Base-by-base conservation (phyloP, 2,797 vertebrate genomes). In the Pogonophryne albipinna region DNA sequence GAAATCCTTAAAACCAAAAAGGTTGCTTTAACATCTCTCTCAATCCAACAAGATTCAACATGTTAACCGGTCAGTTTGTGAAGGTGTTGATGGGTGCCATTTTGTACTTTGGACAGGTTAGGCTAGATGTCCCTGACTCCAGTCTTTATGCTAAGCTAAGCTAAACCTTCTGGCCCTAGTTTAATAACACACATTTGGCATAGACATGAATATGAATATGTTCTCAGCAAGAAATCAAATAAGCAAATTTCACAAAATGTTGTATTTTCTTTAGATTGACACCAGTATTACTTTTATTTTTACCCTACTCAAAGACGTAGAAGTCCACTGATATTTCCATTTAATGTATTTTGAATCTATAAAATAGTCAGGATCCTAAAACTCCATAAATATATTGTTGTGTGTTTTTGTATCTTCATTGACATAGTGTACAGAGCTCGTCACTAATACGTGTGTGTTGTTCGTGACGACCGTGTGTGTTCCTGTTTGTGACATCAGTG, bases 381-480 rank as follows among this genome's bases (percentile, higher is more conserved):
- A 8, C 23, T 44, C n/a, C 4, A n/a, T 2, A 23, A 46, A 38
- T n/a, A 4, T 7, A 31, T 50, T 52, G 23, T 34, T 50, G n/a
- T 23, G 20, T 2, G 51, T 20, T 71, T 66, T 51, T 12, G 17
- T 10, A 45, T 42, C 11, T 65, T 34, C 66, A 44, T 31, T 16
- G 6, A 45, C 55, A n/a, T 51, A 31, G 15, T 16, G 45, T 49
- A 19, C 15, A 10, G 42, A 60, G 65, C 47, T 4, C 20, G 50
- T 15, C 67, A 75, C 76, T 82, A 73, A 74, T 42, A 15, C 66
- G 34, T 51, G 3, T 65, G 11, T 73, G 41, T 59, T 44, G 69
- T 71, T 64, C 27, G 6, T 77, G 71, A 62, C 12, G 34, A 34
- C 34, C 34, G 34, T 56, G 8, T 81, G 72, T 87, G 72, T 87